Percentiles rank a stretch among this genome's conserved stretches.
These are phyloP conservation scores for Lycophotia porphyrea DNA, from an alignment of 2,888 invertebrate species.

Conservation along the genomic window DNA sequence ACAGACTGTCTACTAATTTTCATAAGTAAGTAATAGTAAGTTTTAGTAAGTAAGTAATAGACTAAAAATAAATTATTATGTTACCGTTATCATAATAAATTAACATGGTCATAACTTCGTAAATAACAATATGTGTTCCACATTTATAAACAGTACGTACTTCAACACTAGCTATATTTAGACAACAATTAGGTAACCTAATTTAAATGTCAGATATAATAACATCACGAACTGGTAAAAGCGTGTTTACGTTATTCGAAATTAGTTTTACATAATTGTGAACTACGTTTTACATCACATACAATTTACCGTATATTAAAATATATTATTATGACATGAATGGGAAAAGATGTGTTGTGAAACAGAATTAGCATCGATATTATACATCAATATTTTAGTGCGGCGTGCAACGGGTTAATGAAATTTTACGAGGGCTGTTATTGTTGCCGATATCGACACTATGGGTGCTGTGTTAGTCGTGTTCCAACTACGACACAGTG, in stretches of 20 bases:
- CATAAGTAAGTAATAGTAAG: neutral
- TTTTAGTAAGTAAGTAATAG: neutral
- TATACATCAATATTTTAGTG: slow-evolving; percentile 60
- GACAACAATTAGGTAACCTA: slow-evolving; percentile 7
- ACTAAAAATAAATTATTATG: neutral
- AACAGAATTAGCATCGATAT: slow-evolving; percentile 52
- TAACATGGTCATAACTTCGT: neutral
- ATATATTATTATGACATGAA: slow-evolving; percentile 29
- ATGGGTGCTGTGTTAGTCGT: slow-evolving; percentile 42
- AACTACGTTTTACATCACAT: slow-evolving; percentile 19
- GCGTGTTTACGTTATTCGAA: slow-evolving; percentile 48
- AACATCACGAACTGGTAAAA: slow-evolving; percentile 33
- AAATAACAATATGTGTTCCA: neutral
- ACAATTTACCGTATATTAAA: slow-evolving; percentile 42
- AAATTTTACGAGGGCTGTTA: slow-evolving; percentile 65
- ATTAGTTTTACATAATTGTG: slow-evolving; percentile 38
- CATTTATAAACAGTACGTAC: slow-evolving; percentile 13
- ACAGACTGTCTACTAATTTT: neutral
- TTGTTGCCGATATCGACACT: slow-evolving; percentile 55
- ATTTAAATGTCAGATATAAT: slow-evolving; percentile 38
- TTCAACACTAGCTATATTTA: neutral
- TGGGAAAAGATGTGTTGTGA: slow-evolving; percentile 46
- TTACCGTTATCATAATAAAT: neutral
- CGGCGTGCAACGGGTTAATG: slow-evolving; percentile 60
- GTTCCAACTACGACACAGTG: slow-evolving; percentile 56